Evolutionary conservation across 2,113 vertebrate species (phyloP), one percentile per base, ranked within the genome.

Genomic region (Dipodomys stephensi): DNA sequence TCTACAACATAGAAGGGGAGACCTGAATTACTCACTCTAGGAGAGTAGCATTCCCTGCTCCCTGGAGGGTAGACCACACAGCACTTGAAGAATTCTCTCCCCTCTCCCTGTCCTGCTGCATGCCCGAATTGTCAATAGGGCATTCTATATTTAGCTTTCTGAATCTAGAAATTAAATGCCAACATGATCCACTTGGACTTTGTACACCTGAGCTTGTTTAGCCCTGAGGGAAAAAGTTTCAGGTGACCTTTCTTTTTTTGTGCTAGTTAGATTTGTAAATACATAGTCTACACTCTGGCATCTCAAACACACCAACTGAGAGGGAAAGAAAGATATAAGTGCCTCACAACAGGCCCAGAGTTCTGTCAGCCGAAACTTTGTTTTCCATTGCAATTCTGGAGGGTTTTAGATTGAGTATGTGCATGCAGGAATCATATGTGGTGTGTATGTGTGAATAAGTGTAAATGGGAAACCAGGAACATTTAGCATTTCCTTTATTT

Each of bases 81-180:
- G 35, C 25, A 92, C 60, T 90, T 83, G 44, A 91, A 86, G 88
- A 76, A 32, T 46, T 77, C 32, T 64, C 18, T 35, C 13, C 1
- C 22, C 13, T 62, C n/a, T 35, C 27, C 88, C 67, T 93, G 90
- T 80, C 74, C 44, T 93, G 65, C 49, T 83, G 13, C 15, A 84
- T 93, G 77, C 67, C 67, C 68, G 73, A 67, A 7, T 69, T 96
- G 92, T 95, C 94, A 88, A 96, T 67, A 46, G 60, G 88, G 69
- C 97, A 80, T 65, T 35, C 60, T 82, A 85, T 95, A 96, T 94
- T 95, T 96, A 95, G 60, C 69, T 92, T 93, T 79, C 44, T 62
- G 39, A 82, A 92, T 88, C 35, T 84, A 87, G 90, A 97, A 92
- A 78, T 95, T 73, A 94, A 97, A 96, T 95, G 87, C 82, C 95